Evolutionary conservation across 2,113 vertebrate species (phyloP).

Genomic region (rat (Rattus norvegicus)): GRCr8 NC_086022.1:121207501-121208000

Average conservation of each 20-base stretch:
- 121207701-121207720: conserved; percentile 76
- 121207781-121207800: conserved; percentile 56
- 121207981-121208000: neutral
- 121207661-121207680: conserved; percentile 81
- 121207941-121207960: neutral
- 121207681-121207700: conserved; percentile 84
- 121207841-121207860: neutral
- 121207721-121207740: conserved; percentile 62
- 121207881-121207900: conserved; percentile 20
- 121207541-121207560: neutral
- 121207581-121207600: neutral
- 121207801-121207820: neutral
- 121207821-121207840: conserved; percentile 12
- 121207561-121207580: conserved; percentile 51
- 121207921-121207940: neutral
- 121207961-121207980: neutral
- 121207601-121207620: neutral
- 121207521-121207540: neutral
- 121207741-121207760: conserved; percentile 69
- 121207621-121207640: conserved; percentile 79
- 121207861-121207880: neutral
- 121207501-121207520: conserved; percentile 26
- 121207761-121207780: conserved; percentile 57
- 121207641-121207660: conserved; percentile 74
- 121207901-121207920: neutral